A percentile compares a stretch with the other conserved stretches of the same genome.
phyloP scores from a whole-genome alignment of 2,797 vertebrate genomes.

The Mormyrus proboscirostris region DNA sequence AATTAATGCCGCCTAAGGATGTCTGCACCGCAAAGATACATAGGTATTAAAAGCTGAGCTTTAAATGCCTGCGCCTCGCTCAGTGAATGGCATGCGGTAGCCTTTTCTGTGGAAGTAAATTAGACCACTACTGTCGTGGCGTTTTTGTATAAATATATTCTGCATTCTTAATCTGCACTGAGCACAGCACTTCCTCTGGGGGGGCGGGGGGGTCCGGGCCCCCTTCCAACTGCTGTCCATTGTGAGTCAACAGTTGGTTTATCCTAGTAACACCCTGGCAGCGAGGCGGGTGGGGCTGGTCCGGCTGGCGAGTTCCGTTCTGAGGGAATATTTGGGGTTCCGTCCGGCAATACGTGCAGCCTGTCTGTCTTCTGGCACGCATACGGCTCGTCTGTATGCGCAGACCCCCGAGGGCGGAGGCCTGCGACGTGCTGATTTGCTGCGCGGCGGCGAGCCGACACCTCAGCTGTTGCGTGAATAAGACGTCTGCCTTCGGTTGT shows the following conservation, averaged over 20 bases:
- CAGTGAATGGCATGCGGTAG: neutral
- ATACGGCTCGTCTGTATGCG: neutral
- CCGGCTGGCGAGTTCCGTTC: neutral
- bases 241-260: conserved; percentile 1
- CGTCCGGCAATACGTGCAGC: neutral
- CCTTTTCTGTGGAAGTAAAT: neutral
- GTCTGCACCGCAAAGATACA: neutral
- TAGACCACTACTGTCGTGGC: neutral
- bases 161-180: neutral
- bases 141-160: neutral
- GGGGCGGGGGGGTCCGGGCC: neutral
- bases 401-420: neutral
- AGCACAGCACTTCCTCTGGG: neutral
- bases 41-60: neutral
- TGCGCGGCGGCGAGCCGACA: neutral
- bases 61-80: neutral
- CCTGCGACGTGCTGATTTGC: neutral
- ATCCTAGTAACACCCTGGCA: neutral
- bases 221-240: neutral
- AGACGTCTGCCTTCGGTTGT: neutral
- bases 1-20: neutral
- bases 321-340: neutral
- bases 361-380: neutral
- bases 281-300: neutral
- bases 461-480: neutral